A percentile compares a stretch with the other conserved stretches of the same genome.
Evolutionary conservation across 2,113 vertebrate genomes (phyloP).

Genomic region (Rafetus swinhoei): DNA sequence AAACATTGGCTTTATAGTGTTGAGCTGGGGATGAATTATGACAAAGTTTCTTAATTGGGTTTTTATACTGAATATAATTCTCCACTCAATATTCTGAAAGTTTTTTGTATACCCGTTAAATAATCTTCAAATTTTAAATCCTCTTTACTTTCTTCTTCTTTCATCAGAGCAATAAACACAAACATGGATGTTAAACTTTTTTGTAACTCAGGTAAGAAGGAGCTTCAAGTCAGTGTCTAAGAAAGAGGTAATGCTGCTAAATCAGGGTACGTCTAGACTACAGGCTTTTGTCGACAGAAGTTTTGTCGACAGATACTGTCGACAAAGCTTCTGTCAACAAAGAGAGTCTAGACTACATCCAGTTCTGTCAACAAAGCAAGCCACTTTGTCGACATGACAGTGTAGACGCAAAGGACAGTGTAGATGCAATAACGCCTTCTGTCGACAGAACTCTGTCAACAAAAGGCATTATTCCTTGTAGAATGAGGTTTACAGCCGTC

Average conservation of each 20-base stretch:
- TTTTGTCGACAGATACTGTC: no score
- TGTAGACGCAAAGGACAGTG: no score
- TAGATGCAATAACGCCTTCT: no score
- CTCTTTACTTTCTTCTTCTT: conserved; percentile 31
- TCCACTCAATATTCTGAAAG: conserved; percentile 11
- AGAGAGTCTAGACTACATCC: no score
- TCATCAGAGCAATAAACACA: conserved; percentile 28
- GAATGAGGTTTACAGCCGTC: no score
- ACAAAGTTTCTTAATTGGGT: neutral
- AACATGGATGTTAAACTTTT: conserved; percentile 7
- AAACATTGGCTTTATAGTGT: neutral
- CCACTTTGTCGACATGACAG: no score
- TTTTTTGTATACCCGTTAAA: conserved; percentile 8
- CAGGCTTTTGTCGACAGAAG: no score
- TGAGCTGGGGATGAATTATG: neutral
- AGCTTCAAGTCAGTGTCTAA: conserved; percentile 5
- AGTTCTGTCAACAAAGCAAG: no score
- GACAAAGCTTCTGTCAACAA: no score
- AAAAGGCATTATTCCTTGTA: no score
- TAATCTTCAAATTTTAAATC: conserved; percentile 5
- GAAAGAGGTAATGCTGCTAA: neutral
- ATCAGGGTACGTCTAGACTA: no score
- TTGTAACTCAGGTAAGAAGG: neutral
- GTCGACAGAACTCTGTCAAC: no score
- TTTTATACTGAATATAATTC: conserved; percentile 22